Evolutionary conservation across 2,113 vertebrate species (phyloP), one percentile per base, ranked within the genome.

Genomic region (Megatriorchis doriae): DNA sequence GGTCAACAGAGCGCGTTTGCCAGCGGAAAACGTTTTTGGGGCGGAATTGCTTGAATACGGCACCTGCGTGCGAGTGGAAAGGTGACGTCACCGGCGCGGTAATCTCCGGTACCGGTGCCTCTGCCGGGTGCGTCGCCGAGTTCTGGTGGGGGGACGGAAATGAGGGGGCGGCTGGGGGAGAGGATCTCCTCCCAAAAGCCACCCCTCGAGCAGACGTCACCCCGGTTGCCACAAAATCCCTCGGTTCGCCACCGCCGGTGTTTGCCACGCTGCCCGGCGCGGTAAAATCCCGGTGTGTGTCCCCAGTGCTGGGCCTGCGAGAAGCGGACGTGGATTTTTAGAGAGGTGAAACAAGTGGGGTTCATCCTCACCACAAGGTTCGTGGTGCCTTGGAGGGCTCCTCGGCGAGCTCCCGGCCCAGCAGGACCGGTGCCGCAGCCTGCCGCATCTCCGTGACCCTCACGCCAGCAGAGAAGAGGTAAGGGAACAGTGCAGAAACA

Each of bases 1-100:
- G 2, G 9, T 17, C 16, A 3, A 36, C 13, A 5, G 22, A 10
- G 31, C 8, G 4, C 18, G 6, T 19, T 18, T 2, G 62, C 38
- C 26, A 20, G 55, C n/a, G 9, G 47, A 42, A 50, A 22, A 23
- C 6, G 3, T 11, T 83, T 72, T 70, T 11, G 31, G 47, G 67
- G 45, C 3, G 2, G 32, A 59, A 70, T 12, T 9, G 7, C 38
- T 32, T 14, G 12, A 50, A 22, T 11, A 15, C 31, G 16, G 43
- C 43, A 34, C 31, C 43, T 12, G 31, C 42, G 31, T 2, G 21
- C 7, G 5, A 15, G 10, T 8, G 21, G 6, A 11, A 31, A 23
- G 16, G 31, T 4, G 38, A 50, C n/a, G 3, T 21, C 65, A 26
- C 10, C 80, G 3, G 31, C 9, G 9, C 8, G 11, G 40, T 16